Base-by-base conservation (phyloP, 1,140 invertebrate genomes). In the Caenorhabditis inopinata region DNA sequence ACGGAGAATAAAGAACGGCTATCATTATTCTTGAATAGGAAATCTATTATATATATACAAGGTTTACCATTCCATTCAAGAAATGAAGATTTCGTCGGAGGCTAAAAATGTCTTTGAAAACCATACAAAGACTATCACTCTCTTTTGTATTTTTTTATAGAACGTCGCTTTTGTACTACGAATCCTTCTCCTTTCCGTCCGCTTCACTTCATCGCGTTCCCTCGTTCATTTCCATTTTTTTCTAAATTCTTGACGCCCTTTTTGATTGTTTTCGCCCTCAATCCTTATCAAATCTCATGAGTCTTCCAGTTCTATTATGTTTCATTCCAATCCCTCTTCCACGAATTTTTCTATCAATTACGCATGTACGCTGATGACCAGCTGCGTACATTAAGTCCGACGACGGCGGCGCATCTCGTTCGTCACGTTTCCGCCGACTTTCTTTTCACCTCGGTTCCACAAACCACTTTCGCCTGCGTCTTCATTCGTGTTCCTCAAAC, bases 341-440 rank as follows among this genome's bases (percentile, higher is more conserved):
- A 38, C 21, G n/a, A 16, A 11, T 68, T 35, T 16, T 42, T 9
- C 25, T 58, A 58, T 68, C 58, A 68, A 68, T 68, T 68, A 68
- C n/a, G 35, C 38, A n/a, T 42, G 58, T 68, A 68, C 58, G n/a
- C n/a, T 38, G 58, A 68, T 68, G 58, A 68, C 58, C 58, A 68
- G 32, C 58, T n/a, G n/a, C n/a, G n/a, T n/a, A n/a, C n/a, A n/a
- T 68, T 51, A 6, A 38, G 58, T 68, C 58, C 14, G 12, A 42
- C n/a, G 32, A n/a, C 58, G 29, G 12, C 32, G 5, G 32, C 4
- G 27, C 58, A 32, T 68, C 58, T 68, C 58, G 58, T 68, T 68
- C 58, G 58, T 68, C 58, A 68, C 58, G 58, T 68, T 68, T 68
- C 38, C 58, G 38, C n/a, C 38, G 32, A 68, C 58, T 68, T 68